phyloP scores from a whole-genome alignment of 2,888 invertebrate genomes.

The Sinhomidia bicolor region DNA sequence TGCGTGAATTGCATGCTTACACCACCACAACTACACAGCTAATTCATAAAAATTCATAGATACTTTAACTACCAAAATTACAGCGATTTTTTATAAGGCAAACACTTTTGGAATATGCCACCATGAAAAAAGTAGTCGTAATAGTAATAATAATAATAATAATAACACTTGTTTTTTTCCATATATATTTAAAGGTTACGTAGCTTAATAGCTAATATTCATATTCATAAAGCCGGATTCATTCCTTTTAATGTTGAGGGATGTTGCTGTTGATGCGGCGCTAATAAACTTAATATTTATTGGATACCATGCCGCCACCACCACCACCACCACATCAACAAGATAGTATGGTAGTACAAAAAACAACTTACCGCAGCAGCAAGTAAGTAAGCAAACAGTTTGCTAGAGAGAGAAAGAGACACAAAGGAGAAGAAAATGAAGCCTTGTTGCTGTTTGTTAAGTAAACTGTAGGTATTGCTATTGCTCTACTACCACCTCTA shows the following conservation, averaged over 20 bases:
- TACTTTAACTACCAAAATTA: background rate
- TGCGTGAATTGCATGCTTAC: conserved; percentile 1
- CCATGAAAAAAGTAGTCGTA: background rate
- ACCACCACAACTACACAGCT: background rate
- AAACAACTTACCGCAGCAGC: background rate
- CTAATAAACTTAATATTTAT: conserved; percentile 70
- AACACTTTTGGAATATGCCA: background rate
- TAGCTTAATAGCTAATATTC: conserved; percentile 50
- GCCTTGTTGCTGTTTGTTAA: conserved; percentile 34
- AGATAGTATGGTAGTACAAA: background rate
- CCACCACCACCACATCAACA: background rate
- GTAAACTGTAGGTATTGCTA: too few species aligned
- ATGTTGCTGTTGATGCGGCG: conserved; percentile 51
- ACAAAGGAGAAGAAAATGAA: background rate
- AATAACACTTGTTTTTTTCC: conserved; percentile 1
- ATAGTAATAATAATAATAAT: too few species aligned
- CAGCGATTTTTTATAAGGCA: background rate
- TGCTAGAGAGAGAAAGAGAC: conserved; percentile 2
- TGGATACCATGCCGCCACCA: conserved; percentile 27
- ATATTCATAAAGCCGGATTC: conserved; percentile 63
- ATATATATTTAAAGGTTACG: conserved; percentile 49
- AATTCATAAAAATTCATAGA: background rate
- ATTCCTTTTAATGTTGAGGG: conserved; percentile 1
- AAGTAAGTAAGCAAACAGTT: background rate
- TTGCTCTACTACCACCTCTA: background rate